Conservation (phyloP, 2,113 vertebrate species). For the Trichomycterus rosablanca region DNA sequence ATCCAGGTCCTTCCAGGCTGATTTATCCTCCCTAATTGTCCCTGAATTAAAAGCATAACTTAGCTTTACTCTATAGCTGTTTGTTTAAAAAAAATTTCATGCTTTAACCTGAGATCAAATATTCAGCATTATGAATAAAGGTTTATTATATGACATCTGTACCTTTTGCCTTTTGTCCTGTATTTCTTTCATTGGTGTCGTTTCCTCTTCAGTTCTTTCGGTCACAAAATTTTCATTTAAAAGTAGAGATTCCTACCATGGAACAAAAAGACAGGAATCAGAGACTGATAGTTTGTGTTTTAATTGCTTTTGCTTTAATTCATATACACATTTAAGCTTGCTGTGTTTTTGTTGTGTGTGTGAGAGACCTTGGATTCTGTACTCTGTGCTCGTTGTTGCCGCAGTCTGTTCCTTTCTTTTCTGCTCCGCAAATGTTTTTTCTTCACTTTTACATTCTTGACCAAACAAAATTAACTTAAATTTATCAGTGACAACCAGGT, state of each 20-base stretch:
- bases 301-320: too few relatives aligned
- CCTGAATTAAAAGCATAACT: conserved; percentile 10
- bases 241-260: conserved; percentile 46
- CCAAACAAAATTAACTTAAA: not conserved
- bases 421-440: conserved; percentile 67
- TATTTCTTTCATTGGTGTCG: conserved; percentile 16
- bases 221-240: conserved; percentile 24
- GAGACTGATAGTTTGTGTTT: conserved; percentile 13
- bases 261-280: not conserved
- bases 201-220: conserved; percentile 35
- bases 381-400: conserved; percentile 29
- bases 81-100: not conserved
- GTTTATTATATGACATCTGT: not conserved
- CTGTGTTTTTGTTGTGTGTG: conserved; percentile 30
- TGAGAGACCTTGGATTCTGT: conserved; percentile 20
- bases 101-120: not conserved
- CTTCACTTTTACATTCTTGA: conserved; percentile 45
- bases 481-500: not conserved
- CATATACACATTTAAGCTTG: too few relatives aligned
- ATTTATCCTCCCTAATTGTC: conserved; percentile 32
- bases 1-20: conserved; percentile 38
- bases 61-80: not conserved
- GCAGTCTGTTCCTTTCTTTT: conserved; percentile 66
- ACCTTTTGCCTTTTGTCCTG: conserved; percentile 53
- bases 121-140: not conserved